A percentile compares a stretch with the other conserved stretches of the same genome.
phyloP scores from a whole-genome alignment of 2,797 vertebrate species.

The Podarcis siculus region DNA sequence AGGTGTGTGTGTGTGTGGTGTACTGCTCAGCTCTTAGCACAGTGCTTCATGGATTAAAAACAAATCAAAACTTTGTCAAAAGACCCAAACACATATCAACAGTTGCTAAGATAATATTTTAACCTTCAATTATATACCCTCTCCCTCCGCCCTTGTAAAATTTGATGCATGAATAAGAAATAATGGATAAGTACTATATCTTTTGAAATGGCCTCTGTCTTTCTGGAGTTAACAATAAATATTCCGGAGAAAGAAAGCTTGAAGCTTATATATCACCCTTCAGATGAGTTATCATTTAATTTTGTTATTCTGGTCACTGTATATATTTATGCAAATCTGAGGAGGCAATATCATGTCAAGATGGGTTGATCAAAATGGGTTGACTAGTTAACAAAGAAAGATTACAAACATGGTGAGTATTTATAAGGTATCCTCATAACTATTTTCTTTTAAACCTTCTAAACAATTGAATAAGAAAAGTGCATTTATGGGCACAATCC shows the following conservation, averaged over 20 bases:
- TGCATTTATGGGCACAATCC: not conserved
- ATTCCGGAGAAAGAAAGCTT: conserved; percentile 14
- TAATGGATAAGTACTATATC: not conserved
- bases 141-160: conserved; percentile 7
- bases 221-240: conserved; percentile 30
- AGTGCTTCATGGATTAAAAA: not conserved
- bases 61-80: not conserved
- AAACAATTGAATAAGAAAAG: not conserved
- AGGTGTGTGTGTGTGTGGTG: too few species aligned
- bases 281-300: conserved; percentile 33
- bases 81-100: not conserved
- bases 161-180: conserved; percentile 5
- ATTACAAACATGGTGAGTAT: not conserved
- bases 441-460: conserved; percentile 19
- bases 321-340: conserved; percentile 19
- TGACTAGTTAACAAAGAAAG: not conserved
- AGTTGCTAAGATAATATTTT: conserved; percentile 6
- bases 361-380: not conserved
- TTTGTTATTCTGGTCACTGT: conserved; percentile 21
- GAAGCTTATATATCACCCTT: conserved; percentile 2
- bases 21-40: not conserved
- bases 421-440: not conserved
- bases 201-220: conserved; percentile 31
- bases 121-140: not conserved
- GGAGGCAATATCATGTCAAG: not conserved